Evolutionary conservation across 2,888 invertebrate species (phyloP).

Genomic region (Mimumesa dahlbomi): DNA sequence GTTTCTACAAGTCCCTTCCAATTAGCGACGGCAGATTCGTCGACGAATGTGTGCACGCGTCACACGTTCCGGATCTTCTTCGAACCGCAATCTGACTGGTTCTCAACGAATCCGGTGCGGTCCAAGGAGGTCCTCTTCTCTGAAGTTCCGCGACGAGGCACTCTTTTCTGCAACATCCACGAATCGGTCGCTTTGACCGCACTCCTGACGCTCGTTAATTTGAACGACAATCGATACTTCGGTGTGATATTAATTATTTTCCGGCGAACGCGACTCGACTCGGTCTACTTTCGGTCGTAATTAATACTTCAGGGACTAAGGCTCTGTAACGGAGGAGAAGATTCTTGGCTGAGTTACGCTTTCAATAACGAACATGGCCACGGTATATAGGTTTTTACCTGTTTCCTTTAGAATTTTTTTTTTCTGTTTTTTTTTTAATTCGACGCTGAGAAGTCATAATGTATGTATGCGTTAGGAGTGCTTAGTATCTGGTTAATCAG

Average conservation of each 20-base stretch:
- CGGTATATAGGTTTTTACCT: background rate
- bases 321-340: conserved; percentile 5
- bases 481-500: no score
- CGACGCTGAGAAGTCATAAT: background rate
- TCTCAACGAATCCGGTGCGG: conserved; percentile 9
- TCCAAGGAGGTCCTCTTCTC: background rate
- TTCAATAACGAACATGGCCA: background rate
- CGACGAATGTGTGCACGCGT: background rate
- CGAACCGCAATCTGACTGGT: no score
- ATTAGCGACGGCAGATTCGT: conserved; percentile 32
- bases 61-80: conserved; percentile 19
- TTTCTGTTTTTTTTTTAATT: background rate
- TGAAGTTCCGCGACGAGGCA: background rate
- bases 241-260: conserved; percentile 54
- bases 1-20: conserved; percentile 25
- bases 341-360: conserved; percentile 8
- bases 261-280: conserved; percentile 24
- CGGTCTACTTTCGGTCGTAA: conserved; percentile 39
- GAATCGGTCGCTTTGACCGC: conserved; percentile 34
- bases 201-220: conserved; percentile 42
- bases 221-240: conserved; percentile 34
- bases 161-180: background rate
- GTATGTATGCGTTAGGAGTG: background rate
- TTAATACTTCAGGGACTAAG: conserved; percentile 44
- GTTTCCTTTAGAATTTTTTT: background rate